These are phyloP conservation scores for Chelonus formosanus DNA, from an alignment of 2,888 invertebrate genomes.

Conservation along the genomic window DNA sequence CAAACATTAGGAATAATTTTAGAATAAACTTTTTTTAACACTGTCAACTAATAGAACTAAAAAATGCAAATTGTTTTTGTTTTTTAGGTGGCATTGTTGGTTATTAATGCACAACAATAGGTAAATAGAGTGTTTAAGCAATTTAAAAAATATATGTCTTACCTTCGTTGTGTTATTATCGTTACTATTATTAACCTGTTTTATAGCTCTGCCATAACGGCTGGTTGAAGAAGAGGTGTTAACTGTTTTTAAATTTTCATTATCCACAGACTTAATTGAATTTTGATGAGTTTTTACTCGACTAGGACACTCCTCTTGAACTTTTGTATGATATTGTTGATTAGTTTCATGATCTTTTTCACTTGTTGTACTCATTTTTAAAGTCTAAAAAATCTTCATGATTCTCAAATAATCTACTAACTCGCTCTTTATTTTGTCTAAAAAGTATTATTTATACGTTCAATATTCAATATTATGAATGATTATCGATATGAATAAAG, in stretches of 20 bases:
- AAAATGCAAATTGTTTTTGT: too few relatives aligned
- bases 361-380: conserved; percentile 20
- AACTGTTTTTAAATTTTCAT: conserved; percentile 30
- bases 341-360: conserved; percentile 11
- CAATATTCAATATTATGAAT: conserved; percentile 3
- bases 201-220: conserved; percentile 71
- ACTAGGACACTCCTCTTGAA: conserved; percentile 5
- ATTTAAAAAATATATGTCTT: conserved; percentile 8
- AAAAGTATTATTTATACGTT: conserved; percentile 5
- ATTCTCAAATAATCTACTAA: neutral
- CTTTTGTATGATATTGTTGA: conserved; percentile 5
- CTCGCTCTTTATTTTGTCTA: neutral
- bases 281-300: conserved; percentile 6
- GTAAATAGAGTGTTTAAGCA: too few relatives aligned
- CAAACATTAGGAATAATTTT: too few relatives aligned
- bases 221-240: conserved; percentile 59
- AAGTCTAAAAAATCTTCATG: conserved; percentile 1
- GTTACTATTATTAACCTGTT: conserved; percentile 50
- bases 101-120: too few relatives aligned
- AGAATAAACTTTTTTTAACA: too few relatives aligned
- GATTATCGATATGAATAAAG: conserved; percentile 5
- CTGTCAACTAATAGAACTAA: too few relatives aligned
- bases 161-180: conserved; percentile 46
- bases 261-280: conserved; percentile 10
- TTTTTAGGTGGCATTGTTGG: too few relatives aligned